These are phyloP conservation scores for Cladorhizidae sp. DNA, from an alignment of 37 sponge, comb jelly and placozoan genomes.

Conservation along the genomic window DNA sequence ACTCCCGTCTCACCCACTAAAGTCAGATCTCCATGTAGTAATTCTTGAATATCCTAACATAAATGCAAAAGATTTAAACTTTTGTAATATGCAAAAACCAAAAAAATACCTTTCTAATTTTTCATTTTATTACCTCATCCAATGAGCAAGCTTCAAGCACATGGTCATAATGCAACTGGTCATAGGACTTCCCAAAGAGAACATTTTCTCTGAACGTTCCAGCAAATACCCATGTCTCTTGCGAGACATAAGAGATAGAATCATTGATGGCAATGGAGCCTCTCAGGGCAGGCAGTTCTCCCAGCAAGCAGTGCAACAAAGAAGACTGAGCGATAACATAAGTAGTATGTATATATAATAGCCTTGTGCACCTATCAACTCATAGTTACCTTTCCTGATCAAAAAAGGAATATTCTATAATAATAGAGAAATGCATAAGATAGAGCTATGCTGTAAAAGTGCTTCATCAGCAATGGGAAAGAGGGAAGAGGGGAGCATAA, in stretches of 20 bases:
- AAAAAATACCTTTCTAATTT: no score
- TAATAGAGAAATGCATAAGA: not conserved
- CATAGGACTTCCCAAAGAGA: conserved; percentile 59
- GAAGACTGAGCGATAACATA: conserved; percentile 45
- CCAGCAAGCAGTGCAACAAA: conserved; percentile 64
- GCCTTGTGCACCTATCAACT: not conserved
- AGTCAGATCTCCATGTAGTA: conserved; percentile 83
- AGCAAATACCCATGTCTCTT: conserved; percentile 78
- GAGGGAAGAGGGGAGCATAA: no score
- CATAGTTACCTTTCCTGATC: conserved; percentile 73
- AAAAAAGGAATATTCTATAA: conserved; percentile 33
- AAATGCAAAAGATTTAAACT: not conserved
- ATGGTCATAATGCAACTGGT: conserved; percentile 32
- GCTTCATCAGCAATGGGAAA: no score
- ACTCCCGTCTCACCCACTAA: conserved; percentile 89
- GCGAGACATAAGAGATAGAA: conserved; percentile 63
- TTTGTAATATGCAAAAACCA: no score
- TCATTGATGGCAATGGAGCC: conserved; percentile 51
- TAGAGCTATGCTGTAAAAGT: no score
- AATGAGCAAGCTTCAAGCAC: conserved; percentile 72
- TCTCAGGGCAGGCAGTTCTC: conserved; percentile 50
- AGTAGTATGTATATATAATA: no score
- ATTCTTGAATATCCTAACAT: conserved; percentile 59
- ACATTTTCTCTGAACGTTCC: conserved; percentile 79
- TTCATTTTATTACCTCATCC: conserved; percentile 41